Conservation (phyloP, 2,797 vertebrate genomes). For the Schizopygopsis pylzovi region DNA sequence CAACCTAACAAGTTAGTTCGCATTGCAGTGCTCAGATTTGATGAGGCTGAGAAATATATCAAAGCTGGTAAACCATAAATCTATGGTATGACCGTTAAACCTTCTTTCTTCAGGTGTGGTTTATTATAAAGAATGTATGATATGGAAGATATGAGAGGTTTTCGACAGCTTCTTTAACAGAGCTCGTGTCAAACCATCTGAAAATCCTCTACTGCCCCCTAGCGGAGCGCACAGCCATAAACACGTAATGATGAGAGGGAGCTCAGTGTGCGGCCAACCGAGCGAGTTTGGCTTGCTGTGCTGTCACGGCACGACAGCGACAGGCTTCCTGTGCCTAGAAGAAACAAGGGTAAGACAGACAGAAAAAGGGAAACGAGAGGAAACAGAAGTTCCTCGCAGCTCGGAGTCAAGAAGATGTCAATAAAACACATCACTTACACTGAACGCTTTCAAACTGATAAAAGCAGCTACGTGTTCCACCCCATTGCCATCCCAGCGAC, state of each 20-base stretch:
- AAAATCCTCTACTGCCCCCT: slow-evolving; percentile 60
- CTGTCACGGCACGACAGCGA: slow-evolving; percentile 27
- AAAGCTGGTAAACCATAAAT: slow-evolving; percentile 22
- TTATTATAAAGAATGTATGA: slow-evolving; percentile 31
- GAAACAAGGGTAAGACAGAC: slow-evolving; percentile 27
- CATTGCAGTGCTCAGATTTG: neutral
- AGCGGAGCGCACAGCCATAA: slow-evolving; percentile 8
- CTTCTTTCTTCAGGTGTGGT: slow-evolving; percentile 36
- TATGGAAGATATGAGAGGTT: slow-evolving; percentile 50
- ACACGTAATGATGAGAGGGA: neutral
- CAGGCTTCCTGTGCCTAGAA: slow-evolving; percentile 31
- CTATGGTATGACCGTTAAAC: slow-evolving; percentile 15
- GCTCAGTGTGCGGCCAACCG: slow-evolving; percentile 13
- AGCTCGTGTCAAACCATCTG: neutral
- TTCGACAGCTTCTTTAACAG: neutral
- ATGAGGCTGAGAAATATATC: slow-evolving; percentile 12
- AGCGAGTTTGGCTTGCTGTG: slow-evolving; percentile 23
- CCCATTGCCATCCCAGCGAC: neutral
- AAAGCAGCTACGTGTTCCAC: neutral
- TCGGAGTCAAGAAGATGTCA: slow-evolving; percentile 14
- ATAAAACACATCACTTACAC: slow-evolving; percentile 21
- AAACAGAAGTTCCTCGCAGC: slow-evolving; percentile 12
- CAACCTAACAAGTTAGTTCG: slow-evolving; percentile 5
- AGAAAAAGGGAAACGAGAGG: slow-evolving; percentile 6
- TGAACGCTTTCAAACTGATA: slow-evolving; percentile 4